Evolutionary conservation across 2,888 invertebrate genomes (phyloP), one percentile per base, ranked within the genome.

Genomic region (Eilema griseolum): DNA sequence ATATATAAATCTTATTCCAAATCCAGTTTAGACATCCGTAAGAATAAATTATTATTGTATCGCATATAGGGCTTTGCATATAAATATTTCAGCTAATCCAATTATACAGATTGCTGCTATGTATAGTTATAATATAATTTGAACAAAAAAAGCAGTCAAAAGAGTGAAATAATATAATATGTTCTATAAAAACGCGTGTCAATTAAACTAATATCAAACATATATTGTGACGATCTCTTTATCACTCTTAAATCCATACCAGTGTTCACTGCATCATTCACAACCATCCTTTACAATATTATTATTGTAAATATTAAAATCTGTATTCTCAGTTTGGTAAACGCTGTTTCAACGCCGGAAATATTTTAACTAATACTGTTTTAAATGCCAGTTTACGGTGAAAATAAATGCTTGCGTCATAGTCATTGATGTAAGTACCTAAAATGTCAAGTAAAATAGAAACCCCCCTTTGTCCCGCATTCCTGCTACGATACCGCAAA

Each of bases 351-450:
- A 69, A 63, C 75, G 66, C 31, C 78, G 80, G 80, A 73, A 81
- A 81, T 77, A 76, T 78, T 66, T 73, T 68, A 69, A 64, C 66
- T 83, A 83, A 83, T 83, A 83, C 82, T 83, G 84, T 73, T 72
- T 76, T 75, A 77, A 79, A 83, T 77, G 84, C 84, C 72, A 77
- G 63, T 23, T 62, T 61, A 74, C 69, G 59, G 70, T 65, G 61
- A 71, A 41, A 66, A 24, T 65, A 60, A 65, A 59, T 12, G 33
- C 20, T n/a, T 72, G 69, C 76, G 64, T 70, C 73, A 59, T 37
- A 68, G 46, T n/a, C 56, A 70, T 16, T 33, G 14, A 56, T 16
- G 16, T 59, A 7, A 20, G 52, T 52, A 52, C 20, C 52, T 3
- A 64, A 28, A 64, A 52, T 52, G 16, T 28, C 11, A 31, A 52